Evolutionary conservation across 1,140 invertebrate genomes (phyloP), one percentile per base, ranked within the genome.

Genomic region (Trichoplusia ni): DNA sequence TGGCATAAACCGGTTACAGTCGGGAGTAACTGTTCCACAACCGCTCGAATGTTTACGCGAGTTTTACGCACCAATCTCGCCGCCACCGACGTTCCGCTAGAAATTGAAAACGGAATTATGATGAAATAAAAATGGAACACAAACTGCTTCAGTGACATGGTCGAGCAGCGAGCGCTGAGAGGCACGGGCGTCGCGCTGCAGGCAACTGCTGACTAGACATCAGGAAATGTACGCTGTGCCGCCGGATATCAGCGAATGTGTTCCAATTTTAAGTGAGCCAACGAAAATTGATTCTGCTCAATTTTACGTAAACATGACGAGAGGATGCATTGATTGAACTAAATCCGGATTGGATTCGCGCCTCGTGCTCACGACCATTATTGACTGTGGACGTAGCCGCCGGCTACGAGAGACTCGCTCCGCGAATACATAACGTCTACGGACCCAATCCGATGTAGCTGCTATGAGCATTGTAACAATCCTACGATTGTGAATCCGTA

Each of bases 51-150:
- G 84, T 86, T 90, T 86, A 90, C 82, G 86, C 72, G 81, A 82
- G 49, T 88, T 90, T 89, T 90, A 89, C 82, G 79, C 81, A 81
- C 75, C 86, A 89, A 90, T 88, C 84, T 83, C 77, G 77, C 58
- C 71, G 62, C 67, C 65, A 64, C 18, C 62, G 53, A 71, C 67
- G 69, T 77, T 46, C 65, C 69, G 73, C 73, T 81, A 80, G 81
- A 86, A 87, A 90, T 88, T 86, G 85, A 88, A 90, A 88, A 85
- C 73, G 79, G 75, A 82, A 84, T 88, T 82, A 84, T 80, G 79
- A 79, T 76, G 71, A 81, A 83, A 81, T 85, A 85, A 82, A 86
- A 86, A 84, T 72, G 67, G 60, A 51, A 67, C 35, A 59, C 59
- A 65, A 75, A 81, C 75, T 81, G 59, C 60, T 49, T 42, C 33